These are phyloP conservation scores for Spisula solida DNA, from an alignment of 2,888 invertebrate species.

Conservation along the genomic window DNA sequence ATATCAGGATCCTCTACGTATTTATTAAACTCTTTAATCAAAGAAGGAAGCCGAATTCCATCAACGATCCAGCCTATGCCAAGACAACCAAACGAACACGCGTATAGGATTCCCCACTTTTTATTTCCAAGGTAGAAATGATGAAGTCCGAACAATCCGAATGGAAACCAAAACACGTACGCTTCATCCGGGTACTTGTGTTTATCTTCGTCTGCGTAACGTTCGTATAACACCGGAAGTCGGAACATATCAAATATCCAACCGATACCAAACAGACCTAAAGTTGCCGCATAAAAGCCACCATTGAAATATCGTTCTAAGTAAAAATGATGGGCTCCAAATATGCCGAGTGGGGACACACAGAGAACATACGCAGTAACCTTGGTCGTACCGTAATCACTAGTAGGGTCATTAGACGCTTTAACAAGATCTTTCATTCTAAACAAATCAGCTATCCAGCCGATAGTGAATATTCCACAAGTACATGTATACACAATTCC, in stretches of 20 bases:
- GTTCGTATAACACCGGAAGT: conserved; percentile 68
- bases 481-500: conserved; percentile 68
- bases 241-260: conserved; percentile 69
- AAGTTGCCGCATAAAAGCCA: conserved; percentile 61
- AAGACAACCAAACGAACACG: conserved; percentile 69
- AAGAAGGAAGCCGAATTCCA: conserved; percentile 55
- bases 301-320: conserved; percentile 67
- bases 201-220: conserved; percentile 70
- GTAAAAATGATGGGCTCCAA: conserved; percentile 70
- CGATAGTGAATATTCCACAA: conserved; percentile 67
- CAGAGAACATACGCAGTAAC: conserved; percentile 69
- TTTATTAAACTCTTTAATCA: conserved; percentile 66
- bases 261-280: conserved; percentile 69
- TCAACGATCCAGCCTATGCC: conserved; percentile 72
- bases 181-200: conserved; percentile 74
- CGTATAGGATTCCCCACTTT: conserved; percentile 70
- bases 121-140: conserved; percentile 71
- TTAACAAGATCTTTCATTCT: conserved; percentile 68
- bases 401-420: conserved; percentile 66
- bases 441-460: conserved; percentile 67
- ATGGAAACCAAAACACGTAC: conserved; percentile 71
- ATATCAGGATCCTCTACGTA: conserved; percentile 60
- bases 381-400: conserved; percentile 69
- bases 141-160: conserved; percentile 72
- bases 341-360: conserved; percentile 66